phyloP scores from a whole-genome alignment of 2,888 invertebrate genomes.

The Aphodius sticticus region DNA sequence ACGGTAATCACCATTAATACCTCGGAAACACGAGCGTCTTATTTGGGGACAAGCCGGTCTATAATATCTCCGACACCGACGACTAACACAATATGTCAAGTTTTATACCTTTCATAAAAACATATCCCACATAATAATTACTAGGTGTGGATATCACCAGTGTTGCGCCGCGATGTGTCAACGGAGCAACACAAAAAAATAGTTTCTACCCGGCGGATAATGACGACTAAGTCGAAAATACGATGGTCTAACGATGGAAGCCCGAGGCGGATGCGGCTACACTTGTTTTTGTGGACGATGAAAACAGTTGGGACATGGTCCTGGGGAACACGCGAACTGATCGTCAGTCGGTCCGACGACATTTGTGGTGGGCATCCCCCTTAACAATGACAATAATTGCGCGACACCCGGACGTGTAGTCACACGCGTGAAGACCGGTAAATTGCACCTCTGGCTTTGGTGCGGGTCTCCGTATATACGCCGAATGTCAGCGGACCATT shows the following conservation, averaged over 20 bases:
- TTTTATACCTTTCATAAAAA: background rate
- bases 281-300: slow-evolving; percentile 12
- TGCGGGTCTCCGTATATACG: background rate
- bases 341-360: slow-evolving; percentile 46
- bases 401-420: slow-evolving; percentile 20
- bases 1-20: no score
- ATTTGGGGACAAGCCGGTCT: no score
- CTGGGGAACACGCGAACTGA: slow-evolving; percentile 48
- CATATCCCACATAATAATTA: background rate
- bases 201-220: background rate
- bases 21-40: no score
- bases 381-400: slow-evolving; percentile 33
- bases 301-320: slow-evolving; percentile 36
- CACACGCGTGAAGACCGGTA: slow-evolving; percentile 10
- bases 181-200: background rate
- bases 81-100: background rate
- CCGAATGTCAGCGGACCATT: background rate
- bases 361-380: slow-evolving; percentile 34
- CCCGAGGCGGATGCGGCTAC: slow-evolving; percentile 40
- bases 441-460: background rate
- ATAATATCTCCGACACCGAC: no score
- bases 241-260: slow-evolving; percentile 39
- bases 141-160: background rate
- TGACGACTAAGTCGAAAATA: slow-evolving; percentile 22
- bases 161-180: background rate